Evolutionary conservation across 2,797 vertebrate species (phyloP).

Genomic region (Falco biarmicus): DNA sequence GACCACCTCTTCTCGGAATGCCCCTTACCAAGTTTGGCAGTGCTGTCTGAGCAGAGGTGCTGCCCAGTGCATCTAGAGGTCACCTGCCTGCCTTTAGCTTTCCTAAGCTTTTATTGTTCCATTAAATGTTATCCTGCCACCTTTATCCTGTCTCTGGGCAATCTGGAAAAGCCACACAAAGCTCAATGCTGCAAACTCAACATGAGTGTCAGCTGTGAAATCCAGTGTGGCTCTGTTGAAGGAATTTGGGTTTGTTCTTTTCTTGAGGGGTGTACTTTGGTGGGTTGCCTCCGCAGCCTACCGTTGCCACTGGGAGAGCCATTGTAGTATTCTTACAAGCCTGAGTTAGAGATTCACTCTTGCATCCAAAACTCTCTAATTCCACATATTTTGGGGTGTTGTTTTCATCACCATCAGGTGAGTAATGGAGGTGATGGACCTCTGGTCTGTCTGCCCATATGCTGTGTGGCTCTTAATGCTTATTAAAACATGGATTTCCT

Average conservation of each 20-base stretch:
- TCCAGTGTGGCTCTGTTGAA: not conserved
- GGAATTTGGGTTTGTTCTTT: not conserved
- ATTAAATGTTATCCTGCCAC: not conserved
- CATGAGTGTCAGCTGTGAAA: fast-evolving
- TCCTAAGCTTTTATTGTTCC: not conserved
- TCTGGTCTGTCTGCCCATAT: fast-evolving
- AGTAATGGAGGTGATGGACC: fast-evolving
- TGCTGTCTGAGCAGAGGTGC: not conserved
- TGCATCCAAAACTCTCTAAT: not conserved
- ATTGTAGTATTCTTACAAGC: not conserved
- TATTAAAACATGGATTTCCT: not conserved
- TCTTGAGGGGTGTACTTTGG: not conserved
- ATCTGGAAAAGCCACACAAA: fast-evolving
- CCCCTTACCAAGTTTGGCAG: not conserved
- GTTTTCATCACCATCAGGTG: not conserved
- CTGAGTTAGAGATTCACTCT: not conserved
- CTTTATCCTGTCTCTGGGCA: not conserved
- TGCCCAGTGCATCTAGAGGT: not conserved
- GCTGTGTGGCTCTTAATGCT: not conserved
- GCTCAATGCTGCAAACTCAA: not conserved
- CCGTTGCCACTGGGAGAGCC: fast-evolving
- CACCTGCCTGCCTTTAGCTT: not conserved
- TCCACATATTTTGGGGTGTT: not conserved
- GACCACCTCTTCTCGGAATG: not conserved
- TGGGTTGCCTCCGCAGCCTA: not conserved